Percentiles rank a stretch among this genome's conserved stretches.
Conservation (phyloP, 1,140 invertebrate genomes). For the Hyles euphorbiae region DNA sequence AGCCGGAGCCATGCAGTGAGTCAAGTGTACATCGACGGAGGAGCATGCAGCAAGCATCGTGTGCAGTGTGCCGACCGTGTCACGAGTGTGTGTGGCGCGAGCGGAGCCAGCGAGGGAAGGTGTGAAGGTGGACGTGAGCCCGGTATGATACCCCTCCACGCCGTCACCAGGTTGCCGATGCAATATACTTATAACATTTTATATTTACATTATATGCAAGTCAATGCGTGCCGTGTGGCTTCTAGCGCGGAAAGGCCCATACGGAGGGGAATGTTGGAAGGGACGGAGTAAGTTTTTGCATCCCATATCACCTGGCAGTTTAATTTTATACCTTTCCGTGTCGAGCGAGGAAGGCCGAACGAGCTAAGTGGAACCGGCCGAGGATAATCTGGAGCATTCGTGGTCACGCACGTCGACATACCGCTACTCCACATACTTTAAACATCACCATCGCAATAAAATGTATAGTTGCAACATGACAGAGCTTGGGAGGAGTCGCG, state of each 20-base stretch:
- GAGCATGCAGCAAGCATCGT: conserved; percentile 63
- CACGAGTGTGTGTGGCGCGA: conserved; percentile 66
- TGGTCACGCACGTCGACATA: conserved; percentile 70
- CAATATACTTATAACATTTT: neutral
- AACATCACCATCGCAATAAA: conserved; percentile 65
- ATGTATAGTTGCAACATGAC: conserved; percentile 67
- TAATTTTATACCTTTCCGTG: conserved; percentile 75
- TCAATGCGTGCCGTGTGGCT: no score
- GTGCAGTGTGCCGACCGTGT: conserved; percentile 25
- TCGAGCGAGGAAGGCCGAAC: conserved; percentile 71
- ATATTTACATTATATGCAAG: no score
- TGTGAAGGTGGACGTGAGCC: conserved; percentile 22
- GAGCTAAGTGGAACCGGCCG: conserved; percentile 69
- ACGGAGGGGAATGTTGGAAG: conserved; percentile 45
- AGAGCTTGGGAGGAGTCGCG: conserved; percentile 55
- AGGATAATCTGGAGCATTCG: conserved; percentile 69
- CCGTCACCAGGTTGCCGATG: neutral
- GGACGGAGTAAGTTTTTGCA: conserved; percentile 62
- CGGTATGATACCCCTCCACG: conserved; percentile 44
- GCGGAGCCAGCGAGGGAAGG: conserved; percentile 67
- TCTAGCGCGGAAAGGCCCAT: conserved; percentile 40
- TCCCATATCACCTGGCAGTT: conserved; percentile 72
- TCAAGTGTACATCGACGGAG: conserved; percentile 54
- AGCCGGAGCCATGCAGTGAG: conserved; percentile 65
- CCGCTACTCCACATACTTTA: conserved; percentile 70